Evolutionary conservation across 2,113 vertebrate genomes (phyloP).

Genomic region (Apaloderma vittatum): DNA sequence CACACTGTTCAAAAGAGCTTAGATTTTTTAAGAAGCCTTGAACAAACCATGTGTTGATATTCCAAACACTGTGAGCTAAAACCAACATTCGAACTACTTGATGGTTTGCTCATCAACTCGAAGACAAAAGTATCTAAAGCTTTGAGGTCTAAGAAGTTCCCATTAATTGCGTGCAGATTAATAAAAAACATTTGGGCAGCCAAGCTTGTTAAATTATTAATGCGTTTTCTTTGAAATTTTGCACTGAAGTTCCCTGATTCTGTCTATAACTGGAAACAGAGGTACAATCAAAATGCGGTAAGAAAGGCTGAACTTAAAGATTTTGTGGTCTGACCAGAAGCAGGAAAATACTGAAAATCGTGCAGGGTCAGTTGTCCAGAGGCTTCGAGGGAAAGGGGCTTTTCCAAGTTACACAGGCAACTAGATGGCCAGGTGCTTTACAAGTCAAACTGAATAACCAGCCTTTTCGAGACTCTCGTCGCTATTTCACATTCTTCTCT

Average conservation of each 20-base stretch:
- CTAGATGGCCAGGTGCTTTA: neutral
- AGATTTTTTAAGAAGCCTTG: neutral
- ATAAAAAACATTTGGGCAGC: neutral
- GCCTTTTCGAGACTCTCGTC: neutral
- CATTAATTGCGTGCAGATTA: neutral
- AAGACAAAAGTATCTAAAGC: neutral
- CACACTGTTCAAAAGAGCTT: neutral
- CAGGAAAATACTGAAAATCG: slow-evolving; percentile 21
- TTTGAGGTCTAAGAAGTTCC: neutral
- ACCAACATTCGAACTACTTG: neutral
- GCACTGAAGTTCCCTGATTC: neutral
- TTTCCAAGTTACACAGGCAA: slow-evolving; percentile 6
- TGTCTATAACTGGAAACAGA: slow-evolving; percentile 4
- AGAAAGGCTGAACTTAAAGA: slow-evolving; percentile 37
- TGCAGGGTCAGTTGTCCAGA: neutral
- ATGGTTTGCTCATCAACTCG: neutral
- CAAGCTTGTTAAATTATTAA: slow-evolving; percentile 1
- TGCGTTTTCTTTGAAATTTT: slow-evolving; percentile 16
- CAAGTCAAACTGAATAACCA: neutral
- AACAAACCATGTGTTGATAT: neutral
- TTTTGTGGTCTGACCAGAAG: slow-evolving; percentile 8
- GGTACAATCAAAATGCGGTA: neutral
- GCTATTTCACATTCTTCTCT: neutral
- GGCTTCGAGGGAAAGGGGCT: neutral
- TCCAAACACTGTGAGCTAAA: neutral